phyloP scores from a whole-genome alignment of 2,797 vertebrate genomes.

The Acrocephalus scirpaceus region DNA sequence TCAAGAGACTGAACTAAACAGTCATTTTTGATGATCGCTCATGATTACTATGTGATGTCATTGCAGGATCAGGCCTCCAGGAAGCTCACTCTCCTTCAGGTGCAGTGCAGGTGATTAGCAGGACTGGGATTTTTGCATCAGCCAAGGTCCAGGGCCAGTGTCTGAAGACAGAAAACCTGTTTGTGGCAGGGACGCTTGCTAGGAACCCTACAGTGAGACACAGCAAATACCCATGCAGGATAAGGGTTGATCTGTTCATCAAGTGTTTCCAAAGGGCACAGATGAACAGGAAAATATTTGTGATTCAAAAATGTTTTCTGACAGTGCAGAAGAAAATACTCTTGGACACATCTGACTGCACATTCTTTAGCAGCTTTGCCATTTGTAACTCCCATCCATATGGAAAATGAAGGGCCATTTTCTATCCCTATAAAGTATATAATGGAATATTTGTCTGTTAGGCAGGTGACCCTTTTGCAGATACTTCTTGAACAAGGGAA shows the following conservation, averaged over 20 bases:
- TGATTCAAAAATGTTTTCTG: background rate
- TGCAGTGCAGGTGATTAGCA: background rate
- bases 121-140: background rate
- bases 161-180: background rate
- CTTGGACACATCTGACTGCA: background rate
- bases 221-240: background rate
- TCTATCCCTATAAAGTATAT: background rate
- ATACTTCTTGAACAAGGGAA: background rate
- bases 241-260: background rate
- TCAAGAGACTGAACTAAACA: background rate
- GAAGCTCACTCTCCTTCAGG: background rate
- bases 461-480: background rate
- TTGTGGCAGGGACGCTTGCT: background rate
- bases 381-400: accelerated
- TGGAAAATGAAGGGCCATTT: background rate
- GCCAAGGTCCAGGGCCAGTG: background rate
- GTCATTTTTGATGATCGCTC: background rate
- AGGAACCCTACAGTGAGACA: background rate
- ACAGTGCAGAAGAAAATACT: background rate
- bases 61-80: background rate
- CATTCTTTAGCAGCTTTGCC: background rate
- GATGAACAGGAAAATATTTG: background rate
- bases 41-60: background rate
- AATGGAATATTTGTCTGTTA: background rate
- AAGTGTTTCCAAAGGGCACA: background rate